Evolutionary conservation across 2,113 vertebrate species (phyloP).

Genomic region (Lepisosteus osseus): DNA sequence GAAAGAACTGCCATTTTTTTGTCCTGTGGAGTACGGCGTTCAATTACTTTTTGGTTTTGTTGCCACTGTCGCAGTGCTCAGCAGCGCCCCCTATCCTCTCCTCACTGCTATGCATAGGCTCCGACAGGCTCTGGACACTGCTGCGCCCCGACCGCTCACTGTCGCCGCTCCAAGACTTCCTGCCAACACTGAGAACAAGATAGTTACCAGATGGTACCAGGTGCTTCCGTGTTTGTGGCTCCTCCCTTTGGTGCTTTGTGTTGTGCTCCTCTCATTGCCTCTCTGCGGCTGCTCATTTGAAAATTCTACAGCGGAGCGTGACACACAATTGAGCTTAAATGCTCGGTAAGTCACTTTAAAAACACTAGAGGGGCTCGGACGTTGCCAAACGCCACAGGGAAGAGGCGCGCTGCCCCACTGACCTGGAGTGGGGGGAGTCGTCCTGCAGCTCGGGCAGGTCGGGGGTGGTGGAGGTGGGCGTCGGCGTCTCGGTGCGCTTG

Average conservation of each 20-base stretch:
- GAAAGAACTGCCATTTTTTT: too few species aligned
- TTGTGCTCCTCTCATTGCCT: too few species aligned
- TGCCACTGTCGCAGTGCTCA: slow-evolving; percentile 56
- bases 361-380: too few species aligned
- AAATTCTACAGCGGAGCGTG: too few species aligned
- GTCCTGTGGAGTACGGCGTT: too few species aligned
- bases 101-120: slow-evolving; percentile 37
- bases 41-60: slow-evolving; percentile 58
- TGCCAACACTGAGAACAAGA: slow-evolving; percentile 29
- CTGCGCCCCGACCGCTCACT: slow-evolving; percentile 58
- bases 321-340: too few species aligned
- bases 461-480: slow-evolving; percentile 21
- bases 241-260: too few species aligned
- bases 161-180: slow-evolving; percentile 48
- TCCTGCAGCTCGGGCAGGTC: slow-evolving; percentile 50
- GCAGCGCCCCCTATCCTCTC: slow-evolving; percentile 52
- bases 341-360: too few species aligned
- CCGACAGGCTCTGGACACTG: slow-evolving; percentile 42
- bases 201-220: too few species aligned
- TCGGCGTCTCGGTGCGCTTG: slow-evolving; percentile 47
- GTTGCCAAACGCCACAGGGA: too few species aligned
- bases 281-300: too few species aligned
- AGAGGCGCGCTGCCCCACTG: slow-evolving; percentile 3
- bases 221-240: too few species aligned
- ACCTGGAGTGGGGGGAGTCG: slow-evolving; percentile 64